Evolutionary conservation across 2,888 invertebrate genomes (phyloP).

Genomic region (Ischnus inquisitorius): DNA sequence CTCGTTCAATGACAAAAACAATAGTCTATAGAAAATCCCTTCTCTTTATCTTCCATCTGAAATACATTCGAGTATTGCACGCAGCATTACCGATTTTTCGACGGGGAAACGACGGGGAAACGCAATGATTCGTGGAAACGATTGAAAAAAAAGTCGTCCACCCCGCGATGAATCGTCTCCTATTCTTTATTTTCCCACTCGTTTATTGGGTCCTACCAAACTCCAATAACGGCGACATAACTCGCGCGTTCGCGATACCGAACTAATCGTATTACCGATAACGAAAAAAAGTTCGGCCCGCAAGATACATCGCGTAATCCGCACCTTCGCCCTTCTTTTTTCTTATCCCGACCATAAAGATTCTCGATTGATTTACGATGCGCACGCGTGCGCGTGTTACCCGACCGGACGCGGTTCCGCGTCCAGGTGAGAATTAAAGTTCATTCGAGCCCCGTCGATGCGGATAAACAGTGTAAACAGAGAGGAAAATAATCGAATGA

Average conservation of each 20-base stretch:
- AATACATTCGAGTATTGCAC: neutral
- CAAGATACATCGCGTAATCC: conserved; percentile 10
- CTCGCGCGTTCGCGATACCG: neutral
- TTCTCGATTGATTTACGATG: conserved; percentile 62
- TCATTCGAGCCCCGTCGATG: conserved; percentile 30
- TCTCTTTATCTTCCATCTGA: conserved; percentile 4
- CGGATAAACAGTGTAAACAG: conserved; percentile 43
- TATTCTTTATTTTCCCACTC: conserved; percentile 4
- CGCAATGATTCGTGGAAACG: conserved; percentile 31
- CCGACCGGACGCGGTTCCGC: neutral
- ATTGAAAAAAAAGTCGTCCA: conserved; percentile 22
- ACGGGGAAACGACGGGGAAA: too few relatives aligned
- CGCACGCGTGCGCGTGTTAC: conserved; percentile 13
- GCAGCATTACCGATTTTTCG: neutral
- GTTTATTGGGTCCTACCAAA: neutral
- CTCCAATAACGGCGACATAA: conserved; percentile 33
- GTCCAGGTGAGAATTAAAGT: conserved; percentile 62
- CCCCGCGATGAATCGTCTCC: neutral
- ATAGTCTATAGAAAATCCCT: neutral
- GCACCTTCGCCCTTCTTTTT: conserved; percentile 36
- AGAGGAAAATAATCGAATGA: conserved; percentile 55
- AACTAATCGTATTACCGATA: conserved; percentile 56
- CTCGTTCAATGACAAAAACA: neutral
- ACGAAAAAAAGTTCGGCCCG: conserved; percentile 33
- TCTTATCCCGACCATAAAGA: conserved; percentile 37